Evolutionary conservation across 2,888 invertebrate species (phyloP).

Genomic region (Aphidoletes aphidimyza): DNA sequence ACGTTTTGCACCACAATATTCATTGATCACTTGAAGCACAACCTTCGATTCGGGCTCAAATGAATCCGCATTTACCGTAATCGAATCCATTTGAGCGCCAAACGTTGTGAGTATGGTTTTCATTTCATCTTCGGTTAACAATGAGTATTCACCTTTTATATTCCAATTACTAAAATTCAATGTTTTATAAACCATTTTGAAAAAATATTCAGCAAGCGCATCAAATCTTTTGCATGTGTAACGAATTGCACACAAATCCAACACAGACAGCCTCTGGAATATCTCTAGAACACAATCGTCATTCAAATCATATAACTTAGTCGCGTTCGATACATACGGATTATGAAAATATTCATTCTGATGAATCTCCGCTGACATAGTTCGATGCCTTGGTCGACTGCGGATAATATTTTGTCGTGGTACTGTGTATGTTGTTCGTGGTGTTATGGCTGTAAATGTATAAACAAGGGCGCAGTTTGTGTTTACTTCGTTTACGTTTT

Average conservation of each 20-base stretch:
- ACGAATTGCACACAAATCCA: constrained; percentile 50
- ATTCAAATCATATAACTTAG: constrained; percentile 39
- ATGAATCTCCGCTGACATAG: constrained; percentile 47
- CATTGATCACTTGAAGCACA: neutral
- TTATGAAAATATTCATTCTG: constrained; percentile 47
- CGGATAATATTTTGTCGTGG: neutral
- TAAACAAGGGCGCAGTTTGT: no score
- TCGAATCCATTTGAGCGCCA: constrained; percentile 6
- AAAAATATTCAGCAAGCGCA: constrained; percentile 52
- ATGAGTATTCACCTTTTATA: constrained; percentile 32
- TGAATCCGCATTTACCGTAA: constrained; percentile 30
- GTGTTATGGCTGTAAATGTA: neutral
- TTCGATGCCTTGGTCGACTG: neutral
- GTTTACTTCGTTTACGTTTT: neutral
- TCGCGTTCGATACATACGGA: constrained; percentile 41
- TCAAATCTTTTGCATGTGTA: constrained; percentile 14
- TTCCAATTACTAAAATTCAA: constrained; percentile 51
- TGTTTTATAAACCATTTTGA: constrained; percentile 48
- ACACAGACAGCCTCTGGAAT: neutral
- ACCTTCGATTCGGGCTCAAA: constrained; percentile 18
- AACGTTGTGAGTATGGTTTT: constrained; percentile 17
- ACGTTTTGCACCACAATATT: constrained; percentile 16
- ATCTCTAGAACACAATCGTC: constrained; percentile 44
- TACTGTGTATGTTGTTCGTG: neutral
- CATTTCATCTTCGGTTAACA: constrained; percentile 32